Base-by-base conservation (phyloP, 2,113 vertebrate genomes). In the Psittacus erithacus region DNA sequence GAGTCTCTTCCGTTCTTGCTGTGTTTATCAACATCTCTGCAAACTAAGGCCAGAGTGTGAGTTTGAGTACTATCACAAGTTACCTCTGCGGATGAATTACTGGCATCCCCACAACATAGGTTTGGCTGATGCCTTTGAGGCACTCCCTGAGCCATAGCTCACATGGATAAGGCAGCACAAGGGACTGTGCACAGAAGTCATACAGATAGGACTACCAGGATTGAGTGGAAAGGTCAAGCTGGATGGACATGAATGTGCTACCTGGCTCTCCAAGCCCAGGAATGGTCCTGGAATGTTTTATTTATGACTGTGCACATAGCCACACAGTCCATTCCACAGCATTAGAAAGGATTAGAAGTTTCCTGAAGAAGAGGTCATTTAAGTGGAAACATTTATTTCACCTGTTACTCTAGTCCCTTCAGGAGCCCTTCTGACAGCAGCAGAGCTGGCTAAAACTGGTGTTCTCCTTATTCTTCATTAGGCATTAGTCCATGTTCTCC, bases 41-140 rank as follows among this genome's bases (percentile, higher is more conserved):
- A 89, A 75, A 60, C 33, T 60, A 33, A 60, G 62, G 31, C 46
- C 70, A 53, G 47, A 71, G 47, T 16, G 33, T 60, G 33, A 81
- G 55, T 70, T 71, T 49, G 64, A 80, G 53, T 49, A 53, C 25
- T 41, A 47, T 52, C 41, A 24, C 43, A 27, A 38, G 41, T 81
- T 86, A 33, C 5, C 35, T 78, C 29, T 75, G 33, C 64, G 55
- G 15, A 75, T 63, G 43, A 43, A 35, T 71, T 70, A 35, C 33
- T 63, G 73, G 6, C 1, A 0, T 80, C 38, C 20, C 33, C 24
- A 27, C 0, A 0, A 43, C 11, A 17, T 67, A 50, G 25, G 65
- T 92, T 92, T 78, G 71, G 33, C 60, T 4, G 1, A 0, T 62
- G 28, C 10, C 28, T 14, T 1, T 49, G 44, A 64, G 63, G 68